A percentile compares a stretch with the other conserved stretches of the same genome.
These are phyloP conservation scores for Pristiophorus japonicus DNA, from an alignment of 2,113 vertebrate genomes.

Conservation along the genomic window DNA sequence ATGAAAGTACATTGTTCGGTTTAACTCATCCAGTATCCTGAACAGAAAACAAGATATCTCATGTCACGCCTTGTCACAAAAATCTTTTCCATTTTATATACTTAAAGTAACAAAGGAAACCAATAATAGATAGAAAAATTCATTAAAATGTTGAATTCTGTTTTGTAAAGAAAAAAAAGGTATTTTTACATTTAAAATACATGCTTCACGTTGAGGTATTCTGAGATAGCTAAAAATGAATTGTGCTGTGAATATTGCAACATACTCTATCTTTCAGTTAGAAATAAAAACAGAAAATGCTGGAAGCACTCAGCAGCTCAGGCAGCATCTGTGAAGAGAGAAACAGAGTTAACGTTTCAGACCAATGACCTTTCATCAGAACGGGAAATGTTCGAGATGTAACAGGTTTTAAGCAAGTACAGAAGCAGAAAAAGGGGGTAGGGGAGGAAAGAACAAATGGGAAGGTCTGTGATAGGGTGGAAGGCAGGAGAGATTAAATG, in stretches of 20 bases:
- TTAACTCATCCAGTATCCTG: neutral
- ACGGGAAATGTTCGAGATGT: too few species aligned
- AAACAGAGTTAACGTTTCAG: too few species aligned
- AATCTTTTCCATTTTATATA: neutral
- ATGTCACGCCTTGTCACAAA: neutral
- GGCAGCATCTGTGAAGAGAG: too few species aligned
- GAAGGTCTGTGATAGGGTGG: too few species aligned
- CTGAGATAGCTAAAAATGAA: neutral
- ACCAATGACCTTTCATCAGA: too few species aligned
- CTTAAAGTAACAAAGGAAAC: neutral
- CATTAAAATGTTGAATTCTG: neutral
- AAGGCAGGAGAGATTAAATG: too few species aligned
- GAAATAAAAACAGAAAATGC: too few species aligned
- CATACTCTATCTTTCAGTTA: too few species aligned
- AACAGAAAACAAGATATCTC: neutral
- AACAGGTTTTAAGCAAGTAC: too few species aligned
- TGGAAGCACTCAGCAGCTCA: too few species aligned
- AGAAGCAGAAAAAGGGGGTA: too few species aligned
- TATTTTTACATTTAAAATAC: neutral
- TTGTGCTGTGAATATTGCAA: neutral
- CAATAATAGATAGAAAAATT: neutral
- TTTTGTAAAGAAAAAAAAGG: neutral
- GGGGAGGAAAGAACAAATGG: too few species aligned
- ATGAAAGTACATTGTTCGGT: neutral
- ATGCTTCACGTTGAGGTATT: neutral